A percentile compares a stretch with the other conserved stretches of the same genome.
These are phyloP conservation scores for Eurytoma adleriae DNA, from an alignment of 2,888 invertebrate species.

Conservation along the genomic window DNA sequence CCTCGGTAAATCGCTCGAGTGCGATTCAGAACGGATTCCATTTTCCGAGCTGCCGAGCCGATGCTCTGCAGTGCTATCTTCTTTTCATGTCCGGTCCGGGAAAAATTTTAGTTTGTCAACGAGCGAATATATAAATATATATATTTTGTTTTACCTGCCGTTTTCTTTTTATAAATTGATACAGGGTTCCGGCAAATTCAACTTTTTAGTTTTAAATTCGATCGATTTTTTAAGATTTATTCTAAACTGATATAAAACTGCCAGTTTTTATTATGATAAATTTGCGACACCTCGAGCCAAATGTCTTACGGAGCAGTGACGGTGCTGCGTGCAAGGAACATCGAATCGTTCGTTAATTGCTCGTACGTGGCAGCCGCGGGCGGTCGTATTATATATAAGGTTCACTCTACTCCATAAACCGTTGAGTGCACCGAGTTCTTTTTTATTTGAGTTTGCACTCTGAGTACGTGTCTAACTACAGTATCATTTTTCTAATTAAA, in stretches of 20 bases:
- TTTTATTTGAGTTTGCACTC: no score
- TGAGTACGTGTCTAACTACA: no score
- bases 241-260: no score
- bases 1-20: slow-evolving; percentile 40
- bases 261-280: no score
- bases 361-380: slow-evolving; percentile 15
- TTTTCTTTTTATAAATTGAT: not conserved
- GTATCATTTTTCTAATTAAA: no score
- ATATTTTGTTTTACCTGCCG: not conserved
- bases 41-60: slow-evolving; percentile 9
- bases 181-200: no score
- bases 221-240: no score
- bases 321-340: not conserved
- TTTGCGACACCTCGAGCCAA: no score
- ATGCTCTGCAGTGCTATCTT: no score
- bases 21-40: slow-evolving; percentile 13
- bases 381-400: slow-evolving; percentile 14
- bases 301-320: no score
- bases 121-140: not conserved
- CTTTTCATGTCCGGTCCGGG: no score
- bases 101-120: not conserved
- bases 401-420: slow-evolving; percentile 50
- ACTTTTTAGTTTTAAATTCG: no score
- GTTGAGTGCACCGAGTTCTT: not conserved
- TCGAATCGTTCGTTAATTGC: slow-evolving; percentile 52